Evolutionary conservation across 2,888 invertebrate genomes (phyloP), one percentile per base, ranked within the genome.

Genomic region (Keiferia lycopersicella): DNA sequence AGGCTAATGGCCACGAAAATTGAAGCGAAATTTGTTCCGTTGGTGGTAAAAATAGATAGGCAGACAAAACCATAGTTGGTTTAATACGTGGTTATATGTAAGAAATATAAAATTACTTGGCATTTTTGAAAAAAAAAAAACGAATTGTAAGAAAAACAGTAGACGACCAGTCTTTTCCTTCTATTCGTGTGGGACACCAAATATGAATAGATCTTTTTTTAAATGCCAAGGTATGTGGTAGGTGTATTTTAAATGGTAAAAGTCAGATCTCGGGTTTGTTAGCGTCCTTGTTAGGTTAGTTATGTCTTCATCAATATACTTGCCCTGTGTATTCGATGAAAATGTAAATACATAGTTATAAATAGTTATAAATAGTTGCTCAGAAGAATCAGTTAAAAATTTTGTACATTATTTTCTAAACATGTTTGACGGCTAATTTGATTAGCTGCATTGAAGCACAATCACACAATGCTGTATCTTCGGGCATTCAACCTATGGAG

Each of bases 261-360:
- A 50, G 73, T 73, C 74, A 71, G 80, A 82, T 82, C 78, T 81
- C 81, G 63, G 59, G 30, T 30, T 34, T 4, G 34, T 81, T n/a
- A 73, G 74, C 83, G 83, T 83, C 83, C 83, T 75, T 69, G 48
- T 73, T 68, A 66, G 62, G 34, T n/a, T 11, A 26, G 22, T 3
- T 22, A 41, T 14, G 41, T 41, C 41, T 3, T 41, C n/a, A 41
- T 41, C 41, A 41, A 41, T 11, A 14, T 14, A 41, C 12, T 6
- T 7, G 39, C 3, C 39, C 39, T 11, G 1, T 14, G 12, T 1
- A 14, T 41, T 1, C 14, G 3, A 39, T 39, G n/a, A 12, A 39
- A 39, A 39, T 41, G 41, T 41, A 41, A 41, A 41, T 41, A 41
- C n/a, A n/a, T n/a, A n/a, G 14, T 14, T 41, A 41, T 34, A 34